phyloP scores from a whole-genome alignment of 1,140 invertebrate species.

The Drosophila yakuba region DNA sequence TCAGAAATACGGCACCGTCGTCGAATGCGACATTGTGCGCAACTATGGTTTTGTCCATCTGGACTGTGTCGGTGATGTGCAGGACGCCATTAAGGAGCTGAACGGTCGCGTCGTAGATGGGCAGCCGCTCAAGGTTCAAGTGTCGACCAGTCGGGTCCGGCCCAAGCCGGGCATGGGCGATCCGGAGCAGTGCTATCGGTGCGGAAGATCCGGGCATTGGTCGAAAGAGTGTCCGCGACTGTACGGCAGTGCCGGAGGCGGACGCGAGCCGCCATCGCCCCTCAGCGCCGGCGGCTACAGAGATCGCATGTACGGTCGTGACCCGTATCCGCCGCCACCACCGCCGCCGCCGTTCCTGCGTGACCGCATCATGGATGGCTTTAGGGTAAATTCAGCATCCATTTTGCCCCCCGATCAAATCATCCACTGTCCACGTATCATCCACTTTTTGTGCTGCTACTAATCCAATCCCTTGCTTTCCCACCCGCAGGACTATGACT shows the following conservation, averaged over 20 bases:
- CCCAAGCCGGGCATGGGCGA: constrained; percentile 97
- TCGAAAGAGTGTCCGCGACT: constrained; percentile 95
- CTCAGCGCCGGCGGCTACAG: constrained; percentile 86
- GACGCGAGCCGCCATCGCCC: constrained; percentile 74
- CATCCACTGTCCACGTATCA: background rate
- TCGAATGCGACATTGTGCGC: constrained; percentile 95
- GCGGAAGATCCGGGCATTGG: constrained; percentile 97
- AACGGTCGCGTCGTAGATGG: constrained; percentile 94
- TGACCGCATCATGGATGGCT: constrained; percentile 94
- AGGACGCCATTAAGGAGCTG: constrained; percentile 93
- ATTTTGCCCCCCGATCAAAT: constrained; percentile 23
- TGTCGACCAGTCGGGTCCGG: constrained; percentile 95
- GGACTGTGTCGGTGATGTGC: constrained; percentile 92
- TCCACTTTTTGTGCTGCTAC: background rate
- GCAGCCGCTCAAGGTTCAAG: constrained; percentile 94
- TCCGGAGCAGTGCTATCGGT: constrained; percentile 96
- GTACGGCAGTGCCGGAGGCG: constrained; percentile 88
- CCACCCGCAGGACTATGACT: constrained; percentile 90
- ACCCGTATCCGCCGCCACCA: constrained; percentile 93
- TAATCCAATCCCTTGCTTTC: constrained; percentile 6
- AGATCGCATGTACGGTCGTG: constrained; percentile 92
- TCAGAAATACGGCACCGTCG: constrained; percentile 94
- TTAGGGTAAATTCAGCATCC: constrained; percentile 88
- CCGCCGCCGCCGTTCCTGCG: constrained; percentile 93
- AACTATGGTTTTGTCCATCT: constrained; percentile 97